phyloP scores from a whole-genome alignment of 2,888 invertebrate genomes.

The Hirudinaria manillensis region DNA sequence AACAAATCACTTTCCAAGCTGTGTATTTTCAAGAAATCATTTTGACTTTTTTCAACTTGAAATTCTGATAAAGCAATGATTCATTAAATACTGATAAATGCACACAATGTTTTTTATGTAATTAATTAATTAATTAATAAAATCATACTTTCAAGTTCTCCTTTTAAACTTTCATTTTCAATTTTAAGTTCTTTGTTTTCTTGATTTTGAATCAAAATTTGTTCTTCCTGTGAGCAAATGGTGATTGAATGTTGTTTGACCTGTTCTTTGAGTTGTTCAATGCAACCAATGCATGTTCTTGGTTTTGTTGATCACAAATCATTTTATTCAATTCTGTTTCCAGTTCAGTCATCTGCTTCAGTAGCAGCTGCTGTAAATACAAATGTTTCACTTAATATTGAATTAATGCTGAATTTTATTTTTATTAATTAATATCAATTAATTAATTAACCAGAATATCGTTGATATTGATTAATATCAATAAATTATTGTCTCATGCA shows the following conservation, averaged over 20 bases:
- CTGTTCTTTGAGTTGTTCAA: not conserved
- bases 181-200: not conserved
- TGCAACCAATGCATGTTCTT: not conserved
- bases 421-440: not conserved
- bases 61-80: not conserved
- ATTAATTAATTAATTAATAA: no score
- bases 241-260: constrained; percentile 8
- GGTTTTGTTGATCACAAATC: not conserved
- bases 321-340: not conserved
- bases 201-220: not conserved
- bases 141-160: no score
- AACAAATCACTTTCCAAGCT: not conserved
- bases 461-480: not conserved
- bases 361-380: not conserved
- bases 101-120: no score
- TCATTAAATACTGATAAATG: no score
- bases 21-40: not conserved
- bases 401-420: no score
- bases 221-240: constrained; percentile 14
- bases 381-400: not conserved
- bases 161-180: not conserved
- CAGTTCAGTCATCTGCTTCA: not conserved
- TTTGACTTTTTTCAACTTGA: not conserved
- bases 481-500: no score
- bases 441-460: not conserved